Evolutionary conservation across 2,888 invertebrate genomes (phyloP).

Genomic region (Smittia aterrima): DNA sequence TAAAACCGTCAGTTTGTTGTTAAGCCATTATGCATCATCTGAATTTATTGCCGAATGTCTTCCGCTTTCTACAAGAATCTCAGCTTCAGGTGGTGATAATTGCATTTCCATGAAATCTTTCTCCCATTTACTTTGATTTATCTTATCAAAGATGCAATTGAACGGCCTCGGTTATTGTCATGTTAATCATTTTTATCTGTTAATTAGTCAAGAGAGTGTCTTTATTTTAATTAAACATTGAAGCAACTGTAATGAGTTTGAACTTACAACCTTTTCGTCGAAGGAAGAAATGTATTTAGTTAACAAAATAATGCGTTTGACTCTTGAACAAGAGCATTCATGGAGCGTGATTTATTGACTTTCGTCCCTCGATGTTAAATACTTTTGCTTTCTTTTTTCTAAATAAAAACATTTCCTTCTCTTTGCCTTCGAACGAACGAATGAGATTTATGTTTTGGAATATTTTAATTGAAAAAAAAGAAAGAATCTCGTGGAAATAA

Average conservation of each 20-base stretch:
- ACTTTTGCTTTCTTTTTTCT: not conserved
- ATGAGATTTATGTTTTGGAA: slow-evolving; percentile 32
- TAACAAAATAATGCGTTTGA: slow-evolving; percentile 12
- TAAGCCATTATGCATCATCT: slow-evolving; percentile 14
- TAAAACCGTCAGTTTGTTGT: slow-evolving; percentile 4
- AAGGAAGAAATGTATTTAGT: not conserved
- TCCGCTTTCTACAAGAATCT: not conserved
- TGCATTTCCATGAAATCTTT: not conserved
- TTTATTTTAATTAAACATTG: slow-evolving; percentile 9
- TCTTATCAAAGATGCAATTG: not conserved
- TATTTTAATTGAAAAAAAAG: slow-evolving; percentile 18
- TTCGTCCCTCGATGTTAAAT: slow-evolving; percentile 10
- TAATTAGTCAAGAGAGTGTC: slow-evolving; percentile 27
- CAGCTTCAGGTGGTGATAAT: slow-evolving; percentile 32
- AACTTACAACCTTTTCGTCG: slow-evolving; percentile 7
- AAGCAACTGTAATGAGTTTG: slow-evolving; percentile 1
- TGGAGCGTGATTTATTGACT: slow-evolving; percentile 27
- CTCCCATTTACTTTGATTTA: slow-evolving; percentile 26
- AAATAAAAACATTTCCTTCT: not conserved
- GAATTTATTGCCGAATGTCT: not conserved
- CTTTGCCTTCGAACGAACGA: not conserved
- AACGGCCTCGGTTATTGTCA: slow-evolving; percentile 9
- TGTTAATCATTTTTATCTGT: slow-evolving; percentile 38
- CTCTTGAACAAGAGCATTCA: slow-evolving; percentile 7
- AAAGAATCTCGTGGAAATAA: not conserved